These are phyloP conservation scores for Drosophila pectinifera DNA, from an alignment of 1,140 invertebrate species.

Conservation along the genomic window DNA sequence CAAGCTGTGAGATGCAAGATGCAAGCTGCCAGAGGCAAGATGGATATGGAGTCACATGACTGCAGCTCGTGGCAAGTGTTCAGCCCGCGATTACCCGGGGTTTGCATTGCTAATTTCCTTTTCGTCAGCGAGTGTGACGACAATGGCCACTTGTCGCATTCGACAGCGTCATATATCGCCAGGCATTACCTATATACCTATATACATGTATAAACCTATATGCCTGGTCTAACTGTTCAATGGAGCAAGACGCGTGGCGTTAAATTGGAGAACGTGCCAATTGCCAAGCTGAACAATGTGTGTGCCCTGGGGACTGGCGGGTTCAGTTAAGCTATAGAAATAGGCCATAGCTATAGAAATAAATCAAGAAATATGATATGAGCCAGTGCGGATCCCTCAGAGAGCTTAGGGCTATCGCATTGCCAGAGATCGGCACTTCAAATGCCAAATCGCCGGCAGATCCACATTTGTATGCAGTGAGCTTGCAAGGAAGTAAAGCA, in stretches of 20 bases:
- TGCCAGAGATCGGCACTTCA: constrained; percentile 32
- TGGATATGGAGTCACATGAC: constrained; percentile 29
- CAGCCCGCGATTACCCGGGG: constrained; percentile 11
- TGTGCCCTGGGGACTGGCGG: constrained; percentile 10
- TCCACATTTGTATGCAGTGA: constrained; percentile 59
- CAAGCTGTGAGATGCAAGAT: constrained; percentile 1
- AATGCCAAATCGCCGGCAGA: constrained; percentile 42
- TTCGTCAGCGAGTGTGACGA: constrained; percentile 34
- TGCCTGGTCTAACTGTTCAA: constrained; percentile 9
- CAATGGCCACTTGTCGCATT: constrained; percentile 23
- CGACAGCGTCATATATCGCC: constrained; percentile 13
- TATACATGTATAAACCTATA: neutral
- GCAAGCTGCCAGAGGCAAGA: no score
- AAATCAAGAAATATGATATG: constrained; percentile 33
- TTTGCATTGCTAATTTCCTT: constrained; percentile 32
- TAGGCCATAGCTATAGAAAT: neutral
- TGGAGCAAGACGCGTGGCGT: constrained; percentile 39
- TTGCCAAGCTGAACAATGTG: constrained; percentile 6
- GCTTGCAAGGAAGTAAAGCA: constrained; percentile 53
- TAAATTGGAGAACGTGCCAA: constrained; percentile 49
- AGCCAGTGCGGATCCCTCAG: neutral
- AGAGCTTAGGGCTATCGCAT: constrained; percentile 4
- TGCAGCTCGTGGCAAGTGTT: constrained; percentile 16
- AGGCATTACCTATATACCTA: neutral
- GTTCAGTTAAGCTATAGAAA: neutral